phyloP scores from a whole-genome alignment of 2,797 vertebrate species.

The Discoglossus pictus region DNA sequence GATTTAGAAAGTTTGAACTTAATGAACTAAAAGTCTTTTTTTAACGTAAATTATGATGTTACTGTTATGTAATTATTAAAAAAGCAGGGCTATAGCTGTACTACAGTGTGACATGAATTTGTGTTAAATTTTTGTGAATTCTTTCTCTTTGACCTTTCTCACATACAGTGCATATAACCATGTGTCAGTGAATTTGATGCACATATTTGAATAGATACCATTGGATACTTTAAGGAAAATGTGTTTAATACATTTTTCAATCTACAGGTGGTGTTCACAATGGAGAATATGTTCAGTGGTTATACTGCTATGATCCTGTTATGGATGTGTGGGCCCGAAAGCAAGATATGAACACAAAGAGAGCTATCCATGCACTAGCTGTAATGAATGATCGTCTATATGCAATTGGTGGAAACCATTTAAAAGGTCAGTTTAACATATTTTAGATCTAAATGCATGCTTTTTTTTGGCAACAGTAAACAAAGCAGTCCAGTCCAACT shows the following conservation, averaged over 20 bases:
- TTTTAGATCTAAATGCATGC: slow-evolving; percentile 38
- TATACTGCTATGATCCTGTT: slow-evolving; percentile 97
- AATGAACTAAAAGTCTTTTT: too few species aligned
- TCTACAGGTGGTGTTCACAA: slow-evolving; percentile 95
- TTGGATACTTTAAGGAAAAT: too few species aligned
- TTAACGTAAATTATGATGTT: too few species aligned
- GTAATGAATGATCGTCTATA: slow-evolving; percentile 98
- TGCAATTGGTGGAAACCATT: slow-evolving; percentile 97
- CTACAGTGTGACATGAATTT: too few species aligned
- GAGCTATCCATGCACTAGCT: slow-evolving; percentile 94
- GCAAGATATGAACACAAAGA: slow-evolving; percentile 99
- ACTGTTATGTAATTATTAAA: too few species aligned
- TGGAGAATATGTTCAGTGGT: slow-evolving; percentile 96
- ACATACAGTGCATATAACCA: too few species aligned
- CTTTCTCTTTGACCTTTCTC: too few species aligned
- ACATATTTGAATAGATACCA: too few species aligned
- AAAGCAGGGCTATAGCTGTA: too few species aligned
- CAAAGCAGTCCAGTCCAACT: not conserved
- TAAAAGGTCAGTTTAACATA: slow-evolving; percentile 85
- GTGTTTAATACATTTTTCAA: not conserved
- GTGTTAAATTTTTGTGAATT: too few species aligned
- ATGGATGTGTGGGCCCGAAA: slow-evolving; percentile 99
- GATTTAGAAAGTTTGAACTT: too few species aligned
- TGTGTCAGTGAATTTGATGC: too few species aligned
- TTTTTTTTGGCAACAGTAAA: not conserved